These are phyloP conservation scores for Caenorhabditis uteleia DNA, from an alignment of 2,888 invertebrate species.

Conservation along the genomic window DNA sequence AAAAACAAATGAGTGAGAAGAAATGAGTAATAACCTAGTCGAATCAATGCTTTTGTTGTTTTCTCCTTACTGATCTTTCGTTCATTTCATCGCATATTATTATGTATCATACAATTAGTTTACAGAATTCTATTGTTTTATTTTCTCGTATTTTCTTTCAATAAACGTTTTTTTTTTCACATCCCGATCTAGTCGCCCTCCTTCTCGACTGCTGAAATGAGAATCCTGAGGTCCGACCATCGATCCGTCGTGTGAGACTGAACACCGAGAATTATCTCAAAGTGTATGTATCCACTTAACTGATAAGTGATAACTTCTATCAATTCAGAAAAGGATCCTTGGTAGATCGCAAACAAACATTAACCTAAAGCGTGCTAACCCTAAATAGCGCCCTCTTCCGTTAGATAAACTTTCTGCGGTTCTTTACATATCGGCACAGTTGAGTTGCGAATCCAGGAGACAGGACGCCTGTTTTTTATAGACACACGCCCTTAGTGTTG, in stretches of 20 bases:
- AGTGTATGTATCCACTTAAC: constrained; percentile 42
- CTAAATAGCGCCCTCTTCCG: no score
- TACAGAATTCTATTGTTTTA: background rate
- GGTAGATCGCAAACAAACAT: no score
- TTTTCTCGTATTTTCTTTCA: background rate
- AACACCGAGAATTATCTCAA: constrained; percentile 67
- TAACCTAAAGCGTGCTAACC: no score
- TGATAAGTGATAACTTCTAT: background rate
- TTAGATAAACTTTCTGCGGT: no score
- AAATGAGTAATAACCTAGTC: no score
- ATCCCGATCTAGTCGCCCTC: constrained; percentile 61
- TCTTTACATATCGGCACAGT: no score
- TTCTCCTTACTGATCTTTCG: background rate
- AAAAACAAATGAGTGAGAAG: constrained; percentile 46
- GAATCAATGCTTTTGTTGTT: no score
- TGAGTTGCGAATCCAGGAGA: no score
- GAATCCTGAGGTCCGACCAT: constrained; percentile 66
- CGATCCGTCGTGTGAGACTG: constrained; percentile 64
- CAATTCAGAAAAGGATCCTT: constrained; percentile 53
- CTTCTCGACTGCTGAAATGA: constrained; percentile 62
- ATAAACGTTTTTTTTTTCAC: no score
- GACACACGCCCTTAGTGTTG: no score
- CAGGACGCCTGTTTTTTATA: no score
- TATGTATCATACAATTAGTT: background rate
- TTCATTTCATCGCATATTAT: background rate